Percentiles rank a stretch among this genome's conserved stretches.
phyloP scores from a whole-genome alignment of 64 coral and sea anemone species.

The Stichodactyla helianthus region DNA sequence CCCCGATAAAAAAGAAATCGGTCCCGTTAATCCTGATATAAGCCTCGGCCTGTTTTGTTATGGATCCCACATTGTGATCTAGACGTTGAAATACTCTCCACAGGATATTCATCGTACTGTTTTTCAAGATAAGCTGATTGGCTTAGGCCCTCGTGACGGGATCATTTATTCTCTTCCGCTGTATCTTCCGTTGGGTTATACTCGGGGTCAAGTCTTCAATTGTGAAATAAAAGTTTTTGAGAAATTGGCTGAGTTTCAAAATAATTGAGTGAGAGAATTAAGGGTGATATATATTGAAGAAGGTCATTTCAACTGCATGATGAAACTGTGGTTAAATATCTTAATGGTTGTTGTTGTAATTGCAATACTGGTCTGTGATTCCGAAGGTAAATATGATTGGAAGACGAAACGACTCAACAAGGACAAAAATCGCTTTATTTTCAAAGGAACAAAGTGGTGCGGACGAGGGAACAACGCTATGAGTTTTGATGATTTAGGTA shows the following conservation, averaged over 20 bases:
- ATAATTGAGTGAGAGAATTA: neutral
- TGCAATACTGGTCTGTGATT: neutral
- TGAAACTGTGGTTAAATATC: neutral
- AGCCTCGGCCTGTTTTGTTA: too few species aligned
- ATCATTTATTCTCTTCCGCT: neutral
- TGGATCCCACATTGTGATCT: neutral
- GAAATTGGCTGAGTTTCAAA: neutral
- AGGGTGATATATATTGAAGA: neutral
- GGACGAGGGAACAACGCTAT: conserved; percentile 30
- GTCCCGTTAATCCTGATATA: too few species aligned
- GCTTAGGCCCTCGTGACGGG: neutral
- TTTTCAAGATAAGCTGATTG: neutral
- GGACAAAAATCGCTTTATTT: neutral
- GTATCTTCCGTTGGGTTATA: neutral
- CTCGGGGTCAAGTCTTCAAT: neutral
- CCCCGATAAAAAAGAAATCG: too few species aligned
- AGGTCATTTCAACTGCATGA: neutral
- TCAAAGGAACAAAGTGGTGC: conserved; percentile 42
- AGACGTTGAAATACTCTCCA: neutral
- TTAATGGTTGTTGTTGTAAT: neutral
- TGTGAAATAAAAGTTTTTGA: neutral
- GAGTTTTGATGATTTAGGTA: conserved; percentile 37
- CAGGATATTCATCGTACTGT: neutral
- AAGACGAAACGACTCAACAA: neutral
- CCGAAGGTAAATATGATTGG: neutral